Evolutionary conservation across 2,113 vertebrate genomes (phyloP).

Genomic region (Microtus pennsylvanicus): DNA sequence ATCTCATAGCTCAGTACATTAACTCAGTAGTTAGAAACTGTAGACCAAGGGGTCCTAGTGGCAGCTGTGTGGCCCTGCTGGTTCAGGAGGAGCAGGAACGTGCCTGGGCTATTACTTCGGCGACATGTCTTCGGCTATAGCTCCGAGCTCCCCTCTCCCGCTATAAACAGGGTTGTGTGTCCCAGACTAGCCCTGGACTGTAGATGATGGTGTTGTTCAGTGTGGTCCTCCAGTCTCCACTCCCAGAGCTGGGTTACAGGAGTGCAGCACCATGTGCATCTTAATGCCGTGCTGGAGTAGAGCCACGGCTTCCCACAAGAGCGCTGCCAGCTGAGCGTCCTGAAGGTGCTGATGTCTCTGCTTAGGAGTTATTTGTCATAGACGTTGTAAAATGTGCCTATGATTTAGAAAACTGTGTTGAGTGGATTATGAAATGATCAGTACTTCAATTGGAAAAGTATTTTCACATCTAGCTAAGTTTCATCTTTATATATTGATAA

Average conservation of each 20-base stretch:
- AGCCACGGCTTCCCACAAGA: neutral
- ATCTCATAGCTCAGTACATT: neutral
- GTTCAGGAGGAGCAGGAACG: neutral
- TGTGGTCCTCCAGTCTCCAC: neutral
- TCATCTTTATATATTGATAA: slow-evolving; percentile 55
- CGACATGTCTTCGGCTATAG: neutral
- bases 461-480: slow-evolving; percentile 62
- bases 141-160: neutral
- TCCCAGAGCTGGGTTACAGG: neutral
- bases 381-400: slow-evolving; percentile 50
- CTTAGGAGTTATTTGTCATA: slow-evolving; percentile 55
- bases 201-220: neutral
- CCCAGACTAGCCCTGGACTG: neutral
- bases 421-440: slow-evolving; percentile 62
- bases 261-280: no score
- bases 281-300: neutral
- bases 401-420: slow-evolving; percentile 7
- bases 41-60: neutral
- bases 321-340: neutral
- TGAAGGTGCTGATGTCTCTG: slow-evolving; percentile 54
- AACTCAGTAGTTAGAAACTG: neutral
- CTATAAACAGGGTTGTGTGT: neutral
- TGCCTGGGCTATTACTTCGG: neutral
- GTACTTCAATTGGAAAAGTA: slow-evolving; percentile 51
- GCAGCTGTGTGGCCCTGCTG: neutral